phyloP scores from a whole-genome alignment of 2,113 vertebrate species.

The Sinocyclocheilus anshuiensis region DNA sequence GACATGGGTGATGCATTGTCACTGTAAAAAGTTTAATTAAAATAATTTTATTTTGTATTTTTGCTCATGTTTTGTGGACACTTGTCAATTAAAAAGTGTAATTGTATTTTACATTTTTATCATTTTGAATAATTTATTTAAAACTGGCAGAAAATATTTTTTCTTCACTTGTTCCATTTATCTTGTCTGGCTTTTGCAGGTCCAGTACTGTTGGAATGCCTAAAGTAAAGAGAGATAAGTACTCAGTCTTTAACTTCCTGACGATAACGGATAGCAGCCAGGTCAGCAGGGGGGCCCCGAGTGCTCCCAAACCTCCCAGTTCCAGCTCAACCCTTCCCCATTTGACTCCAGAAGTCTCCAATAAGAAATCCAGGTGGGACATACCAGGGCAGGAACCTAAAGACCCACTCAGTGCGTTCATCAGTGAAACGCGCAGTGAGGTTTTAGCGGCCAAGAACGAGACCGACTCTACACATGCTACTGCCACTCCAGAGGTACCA shows the following conservation, averaged over 20 bases:
- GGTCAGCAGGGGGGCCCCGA: slow-evolving; percentile 45
- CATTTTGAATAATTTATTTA: background rate
- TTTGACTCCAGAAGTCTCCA: slow-evolving; percentile 66
- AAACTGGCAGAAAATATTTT: background rate
- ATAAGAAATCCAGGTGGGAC: slow-evolving; percentile 91
- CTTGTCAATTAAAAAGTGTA: too few relatives aligned
- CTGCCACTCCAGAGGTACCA: slow-evolving; percentile 48
- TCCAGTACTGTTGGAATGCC: slow-evolving; percentile 85
- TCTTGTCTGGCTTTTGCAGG: slow-evolving; percentile 68
- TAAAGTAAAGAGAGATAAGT: slow-evolving; percentile 94
- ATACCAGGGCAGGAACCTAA: slow-evolving; percentile 76
- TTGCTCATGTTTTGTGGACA: too few relatives aligned
- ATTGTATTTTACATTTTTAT: too few relatives aligned
- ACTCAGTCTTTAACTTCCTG: slow-evolving; percentile 95
- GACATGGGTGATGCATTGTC: too few relatives aligned
- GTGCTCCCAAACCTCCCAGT: slow-evolving; percentile 30
- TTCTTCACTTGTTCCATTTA: background rate
- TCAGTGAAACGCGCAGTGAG: slow-evolving; percentile 77
- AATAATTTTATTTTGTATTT: too few relatives aligned
- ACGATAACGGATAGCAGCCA: slow-evolving; percentile 73
- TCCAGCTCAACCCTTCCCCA: slow-evolving; percentile 2
- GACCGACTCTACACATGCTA: background rate
- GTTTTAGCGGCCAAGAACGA: slow-evolving; percentile 53
- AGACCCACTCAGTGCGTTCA: slow-evolving; percentile 78
- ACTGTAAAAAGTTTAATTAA: too few relatives aligned